phyloP scores from a whole-genome alignment of 2,797 vertebrate genomes.

The Eptatretus atami region DNA sequence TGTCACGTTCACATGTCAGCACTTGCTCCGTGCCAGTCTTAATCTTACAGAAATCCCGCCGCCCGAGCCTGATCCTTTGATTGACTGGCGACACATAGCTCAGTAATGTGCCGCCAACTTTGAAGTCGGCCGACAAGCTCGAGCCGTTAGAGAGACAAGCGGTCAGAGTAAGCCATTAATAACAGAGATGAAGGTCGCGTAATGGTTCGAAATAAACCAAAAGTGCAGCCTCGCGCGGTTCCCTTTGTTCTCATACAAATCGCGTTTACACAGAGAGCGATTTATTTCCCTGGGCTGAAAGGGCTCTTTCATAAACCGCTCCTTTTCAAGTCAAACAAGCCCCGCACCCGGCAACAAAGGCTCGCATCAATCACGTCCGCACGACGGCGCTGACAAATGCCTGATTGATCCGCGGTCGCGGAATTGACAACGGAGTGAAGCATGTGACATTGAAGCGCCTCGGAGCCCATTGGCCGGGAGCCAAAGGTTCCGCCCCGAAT shows the following conservation, averaged over 20 bases:
- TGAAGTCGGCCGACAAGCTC: not conserved
- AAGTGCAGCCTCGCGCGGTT: slow-evolving; percentile 8
- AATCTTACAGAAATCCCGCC: slow-evolving; percentile 9
- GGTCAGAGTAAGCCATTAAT: not conserved
- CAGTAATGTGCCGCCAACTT: slow-evolving; percentile 5
- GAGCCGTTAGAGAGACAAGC: not conserved
- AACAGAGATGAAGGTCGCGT: not conserved
- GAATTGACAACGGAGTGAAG: slow-evolving; percentile 66
- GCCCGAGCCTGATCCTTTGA: slow-evolving; percentile 8
- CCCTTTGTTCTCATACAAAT: slow-evolving; percentile 14
- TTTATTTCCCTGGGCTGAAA: slow-evolving; percentile 24
- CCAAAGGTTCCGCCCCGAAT: too few species aligned
- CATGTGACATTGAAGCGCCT: slow-evolving; percentile 3
- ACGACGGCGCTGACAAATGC: slow-evolving; percentile 98
- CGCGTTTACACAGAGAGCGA: slow-evolving; percentile 15
- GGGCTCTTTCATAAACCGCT: slow-evolving; percentile 24
- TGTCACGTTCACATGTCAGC: slow-evolving; percentile 11
- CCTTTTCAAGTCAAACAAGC: slow-evolving; percentile 49
- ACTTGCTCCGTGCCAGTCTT: slow-evolving; percentile 10
- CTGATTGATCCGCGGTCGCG: slow-evolving; percentile 75
- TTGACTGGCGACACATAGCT: slow-evolving; percentile 8
- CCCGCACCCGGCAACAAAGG: slow-evolving; percentile 99
- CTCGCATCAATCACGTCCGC: slow-evolving; percentile 97
- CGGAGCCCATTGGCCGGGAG: not conserved
- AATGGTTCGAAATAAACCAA: not conserved